Conservation (phyloP, 2,797 vertebrate genomes). For the Protonibea diacanthus region DNA sequence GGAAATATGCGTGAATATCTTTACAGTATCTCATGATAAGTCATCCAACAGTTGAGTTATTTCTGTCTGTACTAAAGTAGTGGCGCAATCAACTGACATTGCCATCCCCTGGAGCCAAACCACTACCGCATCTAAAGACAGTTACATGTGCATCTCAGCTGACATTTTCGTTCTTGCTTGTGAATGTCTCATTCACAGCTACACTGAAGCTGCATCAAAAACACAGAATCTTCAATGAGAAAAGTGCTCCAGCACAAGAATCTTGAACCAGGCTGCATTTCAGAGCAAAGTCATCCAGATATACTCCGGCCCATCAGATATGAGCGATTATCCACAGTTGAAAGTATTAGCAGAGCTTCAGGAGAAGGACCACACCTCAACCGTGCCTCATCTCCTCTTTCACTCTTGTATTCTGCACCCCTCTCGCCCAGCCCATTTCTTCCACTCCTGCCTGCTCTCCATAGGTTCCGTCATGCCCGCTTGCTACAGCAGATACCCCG, state of each 20-base stretch:
- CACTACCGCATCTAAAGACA: background rate
- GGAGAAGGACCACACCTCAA: too few species aligned
- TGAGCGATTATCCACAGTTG: background rate
- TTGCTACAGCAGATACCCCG: too few species aligned
- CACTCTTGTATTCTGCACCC: too few species aligned
- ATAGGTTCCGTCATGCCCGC: too few species aligned
- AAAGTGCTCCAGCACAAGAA: background rate
- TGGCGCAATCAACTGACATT: background rate
- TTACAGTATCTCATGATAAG: background rate
- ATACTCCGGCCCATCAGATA: slow-evolving; percentile 5
- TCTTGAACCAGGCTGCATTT: background rate
- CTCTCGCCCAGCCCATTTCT: too few species aligned
- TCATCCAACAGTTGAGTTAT: background rate
- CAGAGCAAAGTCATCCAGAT: background rate
- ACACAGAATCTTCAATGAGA: background rate
- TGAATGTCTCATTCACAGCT: background rate
- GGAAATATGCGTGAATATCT: background rate
- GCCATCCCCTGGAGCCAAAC: background rate
- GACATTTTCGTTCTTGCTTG: background rate
- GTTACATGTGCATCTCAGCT: background rate
- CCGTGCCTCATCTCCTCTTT: too few species aligned
- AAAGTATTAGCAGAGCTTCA: too few species aligned
- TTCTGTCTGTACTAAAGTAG: background rate
- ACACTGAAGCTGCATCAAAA: background rate
- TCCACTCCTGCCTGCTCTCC: too few species aligned